A percentile compares a stretch with the other conserved stretches of the same genome.
These are phyloP conservation scores for Callyntrura guangdongensis DNA, from an alignment of 2,888 invertebrate genomes.

Conservation along the genomic window DNA sequence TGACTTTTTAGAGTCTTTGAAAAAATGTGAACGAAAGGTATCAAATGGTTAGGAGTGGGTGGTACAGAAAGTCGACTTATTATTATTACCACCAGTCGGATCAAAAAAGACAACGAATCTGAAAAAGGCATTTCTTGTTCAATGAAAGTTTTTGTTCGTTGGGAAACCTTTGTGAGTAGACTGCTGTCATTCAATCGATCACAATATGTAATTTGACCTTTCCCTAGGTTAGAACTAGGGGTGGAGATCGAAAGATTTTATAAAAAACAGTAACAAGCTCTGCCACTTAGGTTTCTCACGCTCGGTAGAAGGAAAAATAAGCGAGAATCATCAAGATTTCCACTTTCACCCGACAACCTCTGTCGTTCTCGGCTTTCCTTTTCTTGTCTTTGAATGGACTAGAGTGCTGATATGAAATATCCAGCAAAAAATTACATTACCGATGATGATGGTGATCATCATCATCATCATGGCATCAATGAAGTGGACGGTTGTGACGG, in stretches of 20 bases:
- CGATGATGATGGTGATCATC: too few species aligned
- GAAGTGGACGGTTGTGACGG: slow-evolving; percentile 32
- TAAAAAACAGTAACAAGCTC: neutral
- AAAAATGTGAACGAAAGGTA: neutral
- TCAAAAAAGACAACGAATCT: neutral
- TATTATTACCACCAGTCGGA: neutral
- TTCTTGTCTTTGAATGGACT: too few species aligned
- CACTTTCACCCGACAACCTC: neutral
- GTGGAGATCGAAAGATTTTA: neutral
- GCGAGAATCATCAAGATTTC: slow-evolving; percentile 5
- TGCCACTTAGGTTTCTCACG: neutral
- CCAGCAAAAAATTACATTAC: neutral
- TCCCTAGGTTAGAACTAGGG: slow-evolving; percentile 7
- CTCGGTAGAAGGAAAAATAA: neutral
- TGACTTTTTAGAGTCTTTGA: neutral
- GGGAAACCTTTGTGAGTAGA: neutral
- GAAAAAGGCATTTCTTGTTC: too few species aligned
- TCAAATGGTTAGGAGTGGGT: neutral
- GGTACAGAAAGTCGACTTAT: neutral
- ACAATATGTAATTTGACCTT: slow-evolving; percentile 39
- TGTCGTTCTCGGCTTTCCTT: neutral
- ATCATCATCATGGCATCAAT: too few species aligned
- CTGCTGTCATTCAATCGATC: slow-evolving; percentile 40
- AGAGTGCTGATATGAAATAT: too few species aligned
- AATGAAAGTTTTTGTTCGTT: neutral